A percentile compares a stretch with the other conserved stretches of the same genome.
phyloP scores from a whole-genome alignment of 2,113 vertebrate genomes.

The Aplodontia rufa region DNA sequence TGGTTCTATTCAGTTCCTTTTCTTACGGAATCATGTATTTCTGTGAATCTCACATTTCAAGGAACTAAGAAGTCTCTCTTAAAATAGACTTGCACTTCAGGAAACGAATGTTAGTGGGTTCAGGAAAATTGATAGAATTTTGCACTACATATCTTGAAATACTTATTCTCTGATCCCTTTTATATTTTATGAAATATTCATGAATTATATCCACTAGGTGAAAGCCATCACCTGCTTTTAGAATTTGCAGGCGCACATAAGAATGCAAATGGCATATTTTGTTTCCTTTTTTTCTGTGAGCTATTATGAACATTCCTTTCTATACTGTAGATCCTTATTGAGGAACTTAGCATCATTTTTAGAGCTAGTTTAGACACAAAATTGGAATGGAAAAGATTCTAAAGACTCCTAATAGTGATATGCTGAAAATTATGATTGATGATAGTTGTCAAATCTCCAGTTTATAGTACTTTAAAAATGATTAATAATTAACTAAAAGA shows the following conservation, averaged over 20 bases:
- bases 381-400: constrained; percentile 64
- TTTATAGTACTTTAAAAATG: constrained; percentile 61
- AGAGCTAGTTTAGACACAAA: constrained; percentile 68
- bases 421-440: constrained; percentile 39
- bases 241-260: constrained; percentile 66
- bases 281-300: constrained; percentile 74
- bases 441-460: constrained; percentile 18
- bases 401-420: constrained; percentile 65
- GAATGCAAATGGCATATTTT: constrained; percentile 74
- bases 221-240: constrained; percentile 62
- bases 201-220: constrained; percentile 52
- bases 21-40: constrained; percentile 56
- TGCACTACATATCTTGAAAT: not conserved
- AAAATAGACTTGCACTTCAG: constrained; percentile 65
- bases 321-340: constrained; percentile 62
- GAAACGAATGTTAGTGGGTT: constrained; percentile 55
- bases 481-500: constrained; percentile 73
- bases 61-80: constrained; percentile 45
- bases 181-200: constrained; percentile 23
- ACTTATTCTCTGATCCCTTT: not conserved
- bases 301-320: constrained; percentile 74
- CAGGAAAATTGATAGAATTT: constrained; percentile 65
- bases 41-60: constrained; percentile 54
- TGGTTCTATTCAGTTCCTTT: constrained; percentile 58
- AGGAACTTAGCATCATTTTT: constrained; percentile 72